Conservation (phyloP, 2,113 vertebrate species). For the Amia ocellicauda region DNA sequence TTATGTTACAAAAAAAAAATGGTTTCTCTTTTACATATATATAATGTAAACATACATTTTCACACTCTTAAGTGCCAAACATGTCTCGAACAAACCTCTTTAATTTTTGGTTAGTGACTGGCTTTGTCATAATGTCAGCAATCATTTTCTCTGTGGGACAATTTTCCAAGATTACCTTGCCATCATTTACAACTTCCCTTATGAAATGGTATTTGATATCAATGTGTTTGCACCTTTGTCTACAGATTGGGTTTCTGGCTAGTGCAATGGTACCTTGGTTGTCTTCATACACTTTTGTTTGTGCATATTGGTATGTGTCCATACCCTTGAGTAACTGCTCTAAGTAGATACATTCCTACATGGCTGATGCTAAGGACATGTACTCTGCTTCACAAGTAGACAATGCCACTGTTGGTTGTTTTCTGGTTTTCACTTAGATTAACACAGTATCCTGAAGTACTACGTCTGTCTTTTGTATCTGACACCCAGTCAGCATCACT, state of each 20-base stretch:
- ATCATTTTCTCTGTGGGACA: conserved; percentile 14
- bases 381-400: conserved; percentile 9
- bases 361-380: conserved; percentile 12
- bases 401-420: conserved; percentile 8
- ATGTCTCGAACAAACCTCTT: not conserved
- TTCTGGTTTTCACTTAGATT: conserved; percentile 14
- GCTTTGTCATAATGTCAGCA: conserved; percentile 17
- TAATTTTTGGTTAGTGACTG: conserved; percentile 11
- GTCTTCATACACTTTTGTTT: conserved; percentile 9
- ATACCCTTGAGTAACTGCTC: conserved; percentile 9
- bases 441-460: conserved; percentile 8
- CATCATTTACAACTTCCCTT: conserved; percentile 5
- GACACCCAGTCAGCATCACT: conserved; percentile 28
- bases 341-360: conserved; percentile 13
- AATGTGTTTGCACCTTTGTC: not conserved
- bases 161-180: conserved; percentile 6
- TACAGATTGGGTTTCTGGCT: conserved; percentile 8
- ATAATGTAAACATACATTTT: not conserved
- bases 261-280: conserved; percentile 7
- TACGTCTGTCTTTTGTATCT: not conserved
- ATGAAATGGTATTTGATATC: conserved; percentile 21
- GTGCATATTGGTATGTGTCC: conserved; percentile 8
- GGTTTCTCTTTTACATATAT: not conserved
- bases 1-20: not conserved
- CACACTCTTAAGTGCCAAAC: not conserved